These are phyloP conservation scores for Pipistrellus kuhlii DNA, from an alignment of 2,797 vertebrate genomes.

Conservation along the genomic window DNA sequence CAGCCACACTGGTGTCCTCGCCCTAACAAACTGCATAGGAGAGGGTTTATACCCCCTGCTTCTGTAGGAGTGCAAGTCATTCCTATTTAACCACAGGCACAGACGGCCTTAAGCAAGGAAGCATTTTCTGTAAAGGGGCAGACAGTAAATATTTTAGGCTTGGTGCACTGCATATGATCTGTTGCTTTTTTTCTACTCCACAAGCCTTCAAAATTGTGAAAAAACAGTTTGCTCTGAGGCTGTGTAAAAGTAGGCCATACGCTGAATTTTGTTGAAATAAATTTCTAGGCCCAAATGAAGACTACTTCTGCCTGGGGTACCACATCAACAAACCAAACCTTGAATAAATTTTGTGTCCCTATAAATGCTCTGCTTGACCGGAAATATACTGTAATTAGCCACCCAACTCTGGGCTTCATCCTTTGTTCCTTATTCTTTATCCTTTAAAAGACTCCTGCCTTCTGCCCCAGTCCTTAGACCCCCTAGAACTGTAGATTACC, in stretches of 20 bases:
- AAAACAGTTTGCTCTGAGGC: background rate
- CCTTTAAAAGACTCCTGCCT: background rate
- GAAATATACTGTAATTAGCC: background rate
- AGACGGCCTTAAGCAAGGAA: background rate
- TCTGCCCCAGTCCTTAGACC: background rate
- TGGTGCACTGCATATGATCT: background rate
- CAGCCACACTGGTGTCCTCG: too few species aligned
- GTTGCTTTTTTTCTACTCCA: background rate
- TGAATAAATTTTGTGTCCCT: background rate
- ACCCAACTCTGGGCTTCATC: background rate
- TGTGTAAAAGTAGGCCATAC: background rate
- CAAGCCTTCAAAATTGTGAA: background rate
- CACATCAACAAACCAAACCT: background rate
- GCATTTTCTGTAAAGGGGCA: background rate
- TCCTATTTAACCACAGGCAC: background rate
- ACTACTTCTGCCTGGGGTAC: background rate
- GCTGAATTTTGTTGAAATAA: background rate
- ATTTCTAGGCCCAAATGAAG: background rate
- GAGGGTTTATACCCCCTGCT: background rate
- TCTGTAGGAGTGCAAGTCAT: too few species aligned
- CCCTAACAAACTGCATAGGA: background rate
- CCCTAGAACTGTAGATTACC: background rate
- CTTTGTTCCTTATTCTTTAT: background rate
- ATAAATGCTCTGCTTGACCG: background rate
- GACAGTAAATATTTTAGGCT: background rate